These are phyloP conservation scores for Leptoteleia sp. DNA, from an alignment of 1,140 invertebrate species.

Conservation along the genomic window DNA sequence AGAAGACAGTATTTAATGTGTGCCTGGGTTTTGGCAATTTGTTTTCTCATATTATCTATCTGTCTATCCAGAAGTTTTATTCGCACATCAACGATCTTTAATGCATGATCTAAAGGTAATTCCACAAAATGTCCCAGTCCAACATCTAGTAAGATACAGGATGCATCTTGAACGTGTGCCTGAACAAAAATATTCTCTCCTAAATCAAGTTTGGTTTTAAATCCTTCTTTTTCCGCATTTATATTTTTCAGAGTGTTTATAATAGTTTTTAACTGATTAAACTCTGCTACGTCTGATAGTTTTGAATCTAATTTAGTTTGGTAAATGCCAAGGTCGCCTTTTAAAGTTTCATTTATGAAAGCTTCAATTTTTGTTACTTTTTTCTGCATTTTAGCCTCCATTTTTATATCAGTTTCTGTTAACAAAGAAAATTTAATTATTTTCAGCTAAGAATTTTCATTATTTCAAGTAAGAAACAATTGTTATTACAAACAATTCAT, in stretches of 20 bases:
- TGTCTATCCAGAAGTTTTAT: slow-evolving; percentile 85
- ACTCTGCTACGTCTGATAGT: slow-evolving; percentile 87
- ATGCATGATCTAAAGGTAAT: slow-evolving; percentile 86
- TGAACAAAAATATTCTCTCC: slow-evolving; percentile 89
- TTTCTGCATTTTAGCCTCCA: too few species aligned
- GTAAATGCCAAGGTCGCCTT: too few species aligned
- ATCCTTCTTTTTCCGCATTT: slow-evolving; percentile 80
- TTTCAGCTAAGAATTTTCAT: too few species aligned
- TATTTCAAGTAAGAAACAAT: too few species aligned
- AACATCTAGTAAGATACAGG: slow-evolving; percentile 86
- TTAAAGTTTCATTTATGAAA: too few species aligned
- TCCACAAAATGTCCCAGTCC: slow-evolving; percentile 89
- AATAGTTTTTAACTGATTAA: slow-evolving; percentile 86
- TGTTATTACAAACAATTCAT: too few species aligned
- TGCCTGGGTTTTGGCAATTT: slow-evolving; percentile 87
- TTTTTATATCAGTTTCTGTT: too few species aligned
- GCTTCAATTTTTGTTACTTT: too few species aligned
- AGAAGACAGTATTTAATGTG: slow-evolving; percentile 90
- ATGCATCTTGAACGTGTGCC: slow-evolving; percentile 86
- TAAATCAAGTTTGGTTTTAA: slow-evolving; percentile 90
- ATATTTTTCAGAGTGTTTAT: slow-evolving; percentile 78
- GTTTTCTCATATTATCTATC: slow-evolving; percentile 83
- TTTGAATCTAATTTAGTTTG: slow-evolving; percentile 84
- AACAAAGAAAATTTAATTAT: too few species aligned
- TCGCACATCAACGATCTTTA: slow-evolving; percentile 86